phyloP scores from a whole-genome alignment of 1,140 invertebrate genomes.

The Pseudoatta argentina region DNA sequence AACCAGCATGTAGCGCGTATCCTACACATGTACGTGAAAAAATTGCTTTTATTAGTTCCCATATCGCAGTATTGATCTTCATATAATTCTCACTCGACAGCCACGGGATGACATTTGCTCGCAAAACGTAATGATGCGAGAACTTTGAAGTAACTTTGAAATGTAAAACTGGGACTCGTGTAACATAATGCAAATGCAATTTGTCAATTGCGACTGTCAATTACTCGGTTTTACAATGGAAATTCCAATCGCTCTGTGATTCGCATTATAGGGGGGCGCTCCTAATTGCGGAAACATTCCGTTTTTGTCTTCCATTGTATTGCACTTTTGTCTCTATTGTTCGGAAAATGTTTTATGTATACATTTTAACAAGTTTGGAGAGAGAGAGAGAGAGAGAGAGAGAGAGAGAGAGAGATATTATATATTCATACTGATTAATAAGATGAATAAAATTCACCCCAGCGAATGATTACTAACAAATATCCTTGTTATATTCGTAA shows the following conservation, averaged over 20 bases:
- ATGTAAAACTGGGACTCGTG: background rate
- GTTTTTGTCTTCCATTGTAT: background rate
- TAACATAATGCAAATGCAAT: background rate
- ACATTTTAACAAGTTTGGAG: background rate
- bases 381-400: background rate
- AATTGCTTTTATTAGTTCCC: slow-evolving; percentile 4
- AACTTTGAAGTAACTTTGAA: slow-evolving; percentile 1
- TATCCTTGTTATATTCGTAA: background rate
- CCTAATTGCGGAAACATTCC: background rate
- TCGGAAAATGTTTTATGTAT: background rate
- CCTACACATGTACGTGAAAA: slow-evolving; percentile 19
- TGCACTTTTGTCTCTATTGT: background rate
- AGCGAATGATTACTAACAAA: slow-evolving; percentile 7
- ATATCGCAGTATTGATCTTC: slow-evolving; percentile 67
- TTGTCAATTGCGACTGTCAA: background rate
- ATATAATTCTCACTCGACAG: slow-evolving; percentile 7
- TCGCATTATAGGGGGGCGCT: slow-evolving; percentile 6
- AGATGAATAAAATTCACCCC: background rate
- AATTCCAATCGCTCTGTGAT: slow-evolving; percentile 6
- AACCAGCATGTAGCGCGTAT: slow-evolving; percentile 2
- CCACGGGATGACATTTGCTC: background rate
- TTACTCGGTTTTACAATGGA: background rate
- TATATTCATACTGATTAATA: background rate
- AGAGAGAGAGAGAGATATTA: background rate
- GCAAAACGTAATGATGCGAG: background rate